phyloP scores from a whole-genome alignment of 2,797 vertebrate genomes.

The Varecia variegata region DNA sequence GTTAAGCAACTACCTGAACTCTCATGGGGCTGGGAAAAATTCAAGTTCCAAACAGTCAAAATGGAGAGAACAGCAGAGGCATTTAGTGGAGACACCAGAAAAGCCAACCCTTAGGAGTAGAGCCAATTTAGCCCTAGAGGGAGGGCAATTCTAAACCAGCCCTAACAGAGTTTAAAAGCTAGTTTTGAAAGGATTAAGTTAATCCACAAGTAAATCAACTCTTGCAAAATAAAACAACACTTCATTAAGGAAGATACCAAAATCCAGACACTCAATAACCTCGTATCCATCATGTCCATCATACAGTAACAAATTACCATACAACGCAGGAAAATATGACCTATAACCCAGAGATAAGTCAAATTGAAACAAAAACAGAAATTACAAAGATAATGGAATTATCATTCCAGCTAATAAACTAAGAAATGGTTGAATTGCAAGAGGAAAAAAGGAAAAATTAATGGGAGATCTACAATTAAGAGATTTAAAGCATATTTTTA shows the following conservation, averaged over 20 bases:
- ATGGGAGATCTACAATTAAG: background rate
- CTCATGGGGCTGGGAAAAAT: background rate
- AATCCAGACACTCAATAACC: background rate
- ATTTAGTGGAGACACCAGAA: background rate
- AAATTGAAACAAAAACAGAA: background rate
- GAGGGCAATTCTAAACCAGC: background rate
- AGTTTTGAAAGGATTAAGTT: background rate
- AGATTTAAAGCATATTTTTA: background rate
- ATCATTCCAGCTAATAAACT: background rate
- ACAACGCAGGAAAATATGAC: background rate
- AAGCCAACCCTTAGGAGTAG: background rate
- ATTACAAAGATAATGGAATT: background rate
- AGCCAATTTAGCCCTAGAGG: background rate
- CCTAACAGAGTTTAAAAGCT: background rate
- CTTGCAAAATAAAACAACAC: background rate
- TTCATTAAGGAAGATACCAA: conserved; percentile 3
- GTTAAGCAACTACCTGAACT: background rate
- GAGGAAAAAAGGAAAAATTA: background rate
- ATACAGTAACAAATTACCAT: background rate
- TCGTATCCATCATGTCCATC: background rate
- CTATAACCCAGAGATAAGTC: background rate
- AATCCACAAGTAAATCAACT: background rate
- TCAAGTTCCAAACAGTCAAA: background rate
- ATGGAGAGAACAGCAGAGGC: background rate
- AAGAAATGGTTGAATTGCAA: background rate